Percentiles rank a stretch among this genome's conserved stretches.
Evolutionary conservation across 1,140 invertebrate genomes (phyloP).

Genomic region (Pseudomyrmex sp.): DNA sequence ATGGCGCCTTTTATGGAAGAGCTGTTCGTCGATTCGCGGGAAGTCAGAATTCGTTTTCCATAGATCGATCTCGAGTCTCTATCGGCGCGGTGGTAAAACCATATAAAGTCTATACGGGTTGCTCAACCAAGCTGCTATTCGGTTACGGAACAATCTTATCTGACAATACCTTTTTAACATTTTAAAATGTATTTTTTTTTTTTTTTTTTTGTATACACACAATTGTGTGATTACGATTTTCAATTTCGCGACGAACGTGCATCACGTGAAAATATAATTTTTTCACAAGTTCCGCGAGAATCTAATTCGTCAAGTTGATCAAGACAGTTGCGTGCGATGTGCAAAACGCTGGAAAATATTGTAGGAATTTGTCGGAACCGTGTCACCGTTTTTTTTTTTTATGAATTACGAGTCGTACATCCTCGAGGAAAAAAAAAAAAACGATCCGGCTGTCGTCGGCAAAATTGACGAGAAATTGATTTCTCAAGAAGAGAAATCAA

Average conservation of each 20-base stretch:
- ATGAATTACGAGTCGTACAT: conserved; percentile 37
- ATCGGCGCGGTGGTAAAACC: background rate
- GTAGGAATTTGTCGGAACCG: background rate
- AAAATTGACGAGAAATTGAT: conserved; percentile 45
- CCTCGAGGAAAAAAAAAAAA: background rate
- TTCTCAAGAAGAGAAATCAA: conserved; percentile 24
- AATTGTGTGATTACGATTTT: conserved; percentile 17
- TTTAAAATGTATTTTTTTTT: too few relatives aligned
- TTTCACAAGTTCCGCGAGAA: background rate
- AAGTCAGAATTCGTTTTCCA: conserved; percentile 43
- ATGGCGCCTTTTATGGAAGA: conserved; percentile 37
- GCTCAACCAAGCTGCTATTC: background rate
- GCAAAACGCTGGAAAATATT: background rate
- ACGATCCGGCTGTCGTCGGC: background rate
- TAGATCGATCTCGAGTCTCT: conserved; percentile 16
- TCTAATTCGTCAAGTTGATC: background rate
- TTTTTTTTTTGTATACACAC: background rate
- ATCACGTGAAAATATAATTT: background rate
- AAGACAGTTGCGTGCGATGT: background rate
- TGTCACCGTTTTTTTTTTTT: conserved; percentile 14
- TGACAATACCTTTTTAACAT: background rate
- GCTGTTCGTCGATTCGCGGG: conserved; percentile 32
- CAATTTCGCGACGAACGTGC: background rate
- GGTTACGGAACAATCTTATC: background rate
- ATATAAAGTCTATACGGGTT: background rate